phyloP scores from a whole-genome alignment of 2,888 invertebrate species.

The Portevinia maculata region DNA sequence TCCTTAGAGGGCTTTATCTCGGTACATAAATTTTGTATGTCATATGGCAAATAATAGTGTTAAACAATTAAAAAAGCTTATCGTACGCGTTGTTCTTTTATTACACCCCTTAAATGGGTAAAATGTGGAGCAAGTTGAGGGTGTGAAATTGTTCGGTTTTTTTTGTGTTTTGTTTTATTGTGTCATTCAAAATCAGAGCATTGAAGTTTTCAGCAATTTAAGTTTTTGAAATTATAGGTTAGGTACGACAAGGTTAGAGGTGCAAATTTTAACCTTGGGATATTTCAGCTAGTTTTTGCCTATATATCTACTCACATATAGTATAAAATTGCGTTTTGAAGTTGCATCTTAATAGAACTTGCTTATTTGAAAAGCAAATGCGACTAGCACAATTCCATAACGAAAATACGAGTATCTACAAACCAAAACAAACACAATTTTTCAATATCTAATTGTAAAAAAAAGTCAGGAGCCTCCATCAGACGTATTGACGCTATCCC shows the following conservation, averaged over 20 bases:
- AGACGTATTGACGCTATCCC: constrained; percentile 52
- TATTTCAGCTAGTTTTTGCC: too few relatives aligned
- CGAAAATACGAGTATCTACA: too few relatives aligned
- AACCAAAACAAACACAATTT: too few relatives aligned
- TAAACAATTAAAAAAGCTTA: constrained; percentile 76
- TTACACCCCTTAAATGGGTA: constrained; percentile 54
- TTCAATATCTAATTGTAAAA: too few relatives aligned
- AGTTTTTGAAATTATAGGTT: constrained; percentile 8
- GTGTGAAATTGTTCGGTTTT: constrained; percentile 63
- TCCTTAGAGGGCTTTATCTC: constrained; percentile 72
- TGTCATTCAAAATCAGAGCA: constrained; percentile 68
- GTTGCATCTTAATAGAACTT: too few relatives aligned
- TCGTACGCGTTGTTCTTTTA: constrained; percentile 66
- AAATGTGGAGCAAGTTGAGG: constrained; percentile 67
- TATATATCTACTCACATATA: too few relatives aligned
- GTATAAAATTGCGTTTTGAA: too few relatives aligned
- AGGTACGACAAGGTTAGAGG: constrained; percentile 1
- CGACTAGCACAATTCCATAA: too few relatives aligned
- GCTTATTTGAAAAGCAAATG: too few relatives aligned
- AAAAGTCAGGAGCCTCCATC: not conserved
- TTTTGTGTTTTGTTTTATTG: constrained; percentile 77
- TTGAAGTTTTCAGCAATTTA: constrained; percentile 23
- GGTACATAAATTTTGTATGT: constrained; percentile 76
- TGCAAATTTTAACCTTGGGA: too few relatives aligned
- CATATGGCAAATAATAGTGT: constrained; percentile 76